A percentile compares a stretch with the other conserved stretches of the same genome.
These are phyloP conservation scores for Corythornis madagascariensis DNA, from an alignment of 2,113 vertebrate genomes.

Conservation along the genomic window DNA sequence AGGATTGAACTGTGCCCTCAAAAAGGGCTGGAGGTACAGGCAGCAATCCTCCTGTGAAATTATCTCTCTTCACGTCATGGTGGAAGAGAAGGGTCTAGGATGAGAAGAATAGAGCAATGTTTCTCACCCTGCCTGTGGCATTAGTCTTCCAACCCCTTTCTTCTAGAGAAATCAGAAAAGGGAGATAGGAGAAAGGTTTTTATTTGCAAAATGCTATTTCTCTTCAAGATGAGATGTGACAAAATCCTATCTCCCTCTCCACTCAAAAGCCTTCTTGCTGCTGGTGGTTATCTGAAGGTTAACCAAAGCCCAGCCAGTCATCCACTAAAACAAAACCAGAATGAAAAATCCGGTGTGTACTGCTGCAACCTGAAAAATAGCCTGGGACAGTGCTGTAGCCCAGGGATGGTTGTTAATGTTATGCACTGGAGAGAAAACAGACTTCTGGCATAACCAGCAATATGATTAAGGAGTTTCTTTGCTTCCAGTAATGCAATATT, in stretches of 20 bases:
- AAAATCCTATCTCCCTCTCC: not conserved
- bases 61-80: not conserved
- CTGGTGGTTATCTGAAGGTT: not conserved
- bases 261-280: not conserved
- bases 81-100: not conserved
- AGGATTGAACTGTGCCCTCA: not conserved
- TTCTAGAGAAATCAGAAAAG: not conserved
- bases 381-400: not conserved
- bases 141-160: not conserved
- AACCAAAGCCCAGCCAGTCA: not conserved
- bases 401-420: constrained; percentile 41
- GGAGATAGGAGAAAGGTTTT: not conserved
- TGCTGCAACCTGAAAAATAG: constrained; percentile 41
- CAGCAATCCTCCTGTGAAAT: not conserved
- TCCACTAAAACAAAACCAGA: not conserved
- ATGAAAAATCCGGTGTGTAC: not conserved
- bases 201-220: not conserved
- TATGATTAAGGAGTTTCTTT: constrained; percentile 66
- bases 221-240: not conserved
- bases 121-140: not conserved
- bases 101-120: not conserved
- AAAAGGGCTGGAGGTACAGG: not conserved
- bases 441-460: constrained; percentile 62
- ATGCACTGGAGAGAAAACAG: constrained; percentile 67
- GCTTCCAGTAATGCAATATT: constrained; percentile 70